A percentile compares a stretch with the other conserved stretches of the same genome.
Evolutionary conservation across 37 sponge, comb jelly and placozoan species (phyloP).

Genomic region (Hormiphora californensis): DNA sequence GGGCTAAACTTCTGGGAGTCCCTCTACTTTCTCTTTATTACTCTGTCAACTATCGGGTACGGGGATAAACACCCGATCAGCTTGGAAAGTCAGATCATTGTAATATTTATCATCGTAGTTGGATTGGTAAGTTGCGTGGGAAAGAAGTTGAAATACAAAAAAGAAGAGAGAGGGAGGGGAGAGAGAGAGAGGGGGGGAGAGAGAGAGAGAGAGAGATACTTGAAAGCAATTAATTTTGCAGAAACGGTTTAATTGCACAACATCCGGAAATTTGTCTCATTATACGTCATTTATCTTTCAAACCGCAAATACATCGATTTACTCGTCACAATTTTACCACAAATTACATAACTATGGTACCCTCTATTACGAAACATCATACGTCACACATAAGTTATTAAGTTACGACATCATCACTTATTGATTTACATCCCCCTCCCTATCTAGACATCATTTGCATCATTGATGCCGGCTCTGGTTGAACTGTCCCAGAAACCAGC

Average conservation of each 20-base stretch:
- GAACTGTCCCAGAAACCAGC: not conserved
- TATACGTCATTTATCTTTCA: too few relatives aligned
- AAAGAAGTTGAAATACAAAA: too few relatives aligned
- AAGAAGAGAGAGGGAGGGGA: too few relatives aligned
- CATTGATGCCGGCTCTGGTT: not conserved
- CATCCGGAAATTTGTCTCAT: too few relatives aligned
- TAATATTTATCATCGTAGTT: not conserved
- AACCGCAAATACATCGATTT: too few relatives aligned
- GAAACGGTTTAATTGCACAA: too few relatives aligned
- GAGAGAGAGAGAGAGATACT: not conserved
- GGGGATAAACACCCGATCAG: not conserved
- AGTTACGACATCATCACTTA: not conserved
- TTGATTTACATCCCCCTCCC: not conserved
- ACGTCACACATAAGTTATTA: too few relatives aligned
- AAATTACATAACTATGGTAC: too few relatives aligned
- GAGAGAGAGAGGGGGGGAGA: not conserved
- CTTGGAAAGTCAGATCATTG: constrained; percentile 6
- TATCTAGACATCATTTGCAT: constrained; percentile 7
- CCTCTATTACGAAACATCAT: too few relatives aligned
- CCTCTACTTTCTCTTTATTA: not conserved
- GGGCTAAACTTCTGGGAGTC: not conserved
- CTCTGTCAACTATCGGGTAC: constrained; percentile 8
- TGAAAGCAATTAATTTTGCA: not conserved
- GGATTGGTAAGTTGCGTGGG: constrained; percentile 49
- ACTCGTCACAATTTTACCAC: too few relatives aligned